A percentile compares a stretch with the other conserved stretches of the same genome.
phyloP scores from a whole-genome alignment of 2,797 vertebrate genomes.

The Tolypeutes matacus region DNA sequence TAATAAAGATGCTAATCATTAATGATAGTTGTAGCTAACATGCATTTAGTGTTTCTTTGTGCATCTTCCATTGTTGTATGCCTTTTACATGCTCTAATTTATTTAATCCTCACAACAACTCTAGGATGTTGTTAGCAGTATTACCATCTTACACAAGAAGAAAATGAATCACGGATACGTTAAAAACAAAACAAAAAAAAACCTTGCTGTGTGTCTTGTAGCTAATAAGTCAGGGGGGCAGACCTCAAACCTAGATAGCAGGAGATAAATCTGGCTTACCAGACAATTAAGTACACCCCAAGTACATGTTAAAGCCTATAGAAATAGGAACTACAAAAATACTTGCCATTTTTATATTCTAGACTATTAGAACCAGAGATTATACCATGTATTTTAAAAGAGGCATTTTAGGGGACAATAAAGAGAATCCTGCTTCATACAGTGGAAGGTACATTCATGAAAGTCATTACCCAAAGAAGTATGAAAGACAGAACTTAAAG shows the following conservation, averaged over 20 bases:
- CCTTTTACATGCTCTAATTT: not conserved
- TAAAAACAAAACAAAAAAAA: not conserved
- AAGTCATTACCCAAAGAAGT: not conserved
- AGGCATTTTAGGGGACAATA: not conserved
- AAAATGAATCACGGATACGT: slow-evolving; percentile 1
- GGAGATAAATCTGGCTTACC: not conserved
- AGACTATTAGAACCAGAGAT: not conserved
- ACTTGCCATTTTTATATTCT: not conserved
- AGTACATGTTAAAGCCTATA: not conserved
- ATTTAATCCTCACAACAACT: not conserved
- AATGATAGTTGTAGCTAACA: not conserved
- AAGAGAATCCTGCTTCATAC: not conserved
- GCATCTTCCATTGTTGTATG: not conserved
- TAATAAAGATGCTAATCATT: not conserved
- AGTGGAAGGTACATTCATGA: not conserved
- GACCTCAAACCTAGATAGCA: not conserved
- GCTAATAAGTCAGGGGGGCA: not conserved
- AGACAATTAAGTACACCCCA: not conserved
- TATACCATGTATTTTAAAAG: not conserved
- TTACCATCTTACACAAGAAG: not conserved
- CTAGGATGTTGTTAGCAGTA: not conserved
- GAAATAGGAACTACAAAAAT: not conserved
- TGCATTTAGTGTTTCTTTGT: not conserved
- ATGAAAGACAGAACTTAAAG: not conserved
- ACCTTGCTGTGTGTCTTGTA: not conserved